Conservation (phyloP, 64 coral and sea anemone species). For the Pocillopora verrucosa region DNA sequence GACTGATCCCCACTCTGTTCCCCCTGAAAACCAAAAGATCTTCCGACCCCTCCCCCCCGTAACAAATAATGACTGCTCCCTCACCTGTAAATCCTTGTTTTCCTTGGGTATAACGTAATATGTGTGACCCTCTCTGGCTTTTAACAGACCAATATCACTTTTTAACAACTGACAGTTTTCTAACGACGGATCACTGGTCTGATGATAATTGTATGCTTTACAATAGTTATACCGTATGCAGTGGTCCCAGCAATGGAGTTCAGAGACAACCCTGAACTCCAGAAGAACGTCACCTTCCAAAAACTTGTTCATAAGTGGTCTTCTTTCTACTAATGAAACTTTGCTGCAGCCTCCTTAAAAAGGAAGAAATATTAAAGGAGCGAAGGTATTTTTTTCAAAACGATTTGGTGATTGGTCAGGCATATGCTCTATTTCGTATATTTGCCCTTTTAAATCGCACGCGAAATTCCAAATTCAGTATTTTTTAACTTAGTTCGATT, state of each 20-base stretch:
- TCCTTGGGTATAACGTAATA: neutral
- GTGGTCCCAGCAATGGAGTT: constrained; percentile 9
- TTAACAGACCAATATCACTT: neutral
- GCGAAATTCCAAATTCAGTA: no score
- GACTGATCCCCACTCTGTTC: no score
- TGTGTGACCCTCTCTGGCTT: neutral
- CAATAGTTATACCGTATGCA: neutral
- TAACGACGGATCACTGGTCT: neutral
- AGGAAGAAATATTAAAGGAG: neutral
- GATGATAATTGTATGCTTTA: constrained; percentile 4
- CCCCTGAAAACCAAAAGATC: no score
- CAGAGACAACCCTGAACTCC: neutral
- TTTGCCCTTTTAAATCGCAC: no score
- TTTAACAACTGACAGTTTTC: constrained; percentile 8
- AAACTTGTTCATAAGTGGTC: neutral
- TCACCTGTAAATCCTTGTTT: neutral
- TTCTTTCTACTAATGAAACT: neutral
- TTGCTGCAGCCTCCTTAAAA: neutral
- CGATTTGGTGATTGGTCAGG: neutral
- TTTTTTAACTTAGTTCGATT: no score
- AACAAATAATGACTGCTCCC: neutral
- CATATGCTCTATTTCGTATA: no score
- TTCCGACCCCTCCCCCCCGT: no score
- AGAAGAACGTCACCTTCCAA: neutral
- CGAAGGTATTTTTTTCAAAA: neutral